phyloP scores from a whole-genome alignment of 2,113 vertebrate species.

The Tachysurus vachellii region DNA sequence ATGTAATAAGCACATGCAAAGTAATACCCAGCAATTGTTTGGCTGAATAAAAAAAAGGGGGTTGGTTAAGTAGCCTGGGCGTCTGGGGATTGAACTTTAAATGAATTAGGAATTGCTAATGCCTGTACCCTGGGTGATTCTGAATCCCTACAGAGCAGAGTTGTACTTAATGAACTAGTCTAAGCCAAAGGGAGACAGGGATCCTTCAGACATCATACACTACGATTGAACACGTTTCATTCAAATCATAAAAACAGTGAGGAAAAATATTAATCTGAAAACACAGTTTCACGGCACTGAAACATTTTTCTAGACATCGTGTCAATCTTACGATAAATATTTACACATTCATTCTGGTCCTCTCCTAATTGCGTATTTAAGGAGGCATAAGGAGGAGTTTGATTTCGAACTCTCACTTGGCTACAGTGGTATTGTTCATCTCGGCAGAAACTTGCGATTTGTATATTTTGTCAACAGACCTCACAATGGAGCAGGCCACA shows the following conservation, averaged over 20 bases:
- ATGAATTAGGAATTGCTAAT: slow-evolving; percentile 46
- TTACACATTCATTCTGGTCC: slow-evolving; percentile 3
- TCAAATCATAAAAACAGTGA: neutral
- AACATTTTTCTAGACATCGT: neutral
- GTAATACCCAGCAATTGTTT: slow-evolving; percentile 28
- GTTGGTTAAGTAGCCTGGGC: slow-evolving; percentile 19
- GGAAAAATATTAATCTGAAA: neutral
- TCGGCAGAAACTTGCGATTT: slow-evolving; percentile 31
- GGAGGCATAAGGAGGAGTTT: neutral
- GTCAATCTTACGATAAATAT: neutral
- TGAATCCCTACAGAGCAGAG: slow-evolving; percentile 21
- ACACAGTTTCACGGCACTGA: neutral
- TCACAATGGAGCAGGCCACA: slow-evolving; percentile 39
- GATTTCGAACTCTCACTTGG: slow-evolving; percentile 16
- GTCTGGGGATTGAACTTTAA: slow-evolving; percentile 41
- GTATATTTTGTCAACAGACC: slow-evolving; percentile 53
- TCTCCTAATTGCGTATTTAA: slow-evolving; percentile 9
- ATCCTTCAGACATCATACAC: neutral
- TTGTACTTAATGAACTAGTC: slow-evolving; percentile 41
- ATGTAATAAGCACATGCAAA: slow-evolving; percentile 29
- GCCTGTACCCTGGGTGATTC: slow-evolving; percentile 31
- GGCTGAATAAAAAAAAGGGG: neutral
- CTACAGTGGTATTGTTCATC: slow-evolving; percentile 21
- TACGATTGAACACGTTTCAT: neutral
- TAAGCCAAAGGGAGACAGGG: neutral